These are phyloP conservation scores for Cotesia vestalis DNA, from an alignment of 1,140 invertebrate genomes.

Conservation along the genomic window DNA sequence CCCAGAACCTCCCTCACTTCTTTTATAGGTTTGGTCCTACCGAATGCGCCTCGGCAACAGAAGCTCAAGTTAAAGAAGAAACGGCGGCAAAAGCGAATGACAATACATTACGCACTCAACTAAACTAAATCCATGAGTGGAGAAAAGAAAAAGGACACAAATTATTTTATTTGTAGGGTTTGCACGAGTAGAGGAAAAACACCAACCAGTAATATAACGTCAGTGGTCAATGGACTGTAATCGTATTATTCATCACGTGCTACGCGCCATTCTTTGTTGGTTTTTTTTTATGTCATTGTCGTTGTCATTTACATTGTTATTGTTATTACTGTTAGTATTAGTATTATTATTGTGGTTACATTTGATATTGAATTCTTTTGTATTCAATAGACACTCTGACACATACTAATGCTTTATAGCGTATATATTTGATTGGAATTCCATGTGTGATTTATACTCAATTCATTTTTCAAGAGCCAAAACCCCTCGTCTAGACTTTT, in stretches of 20 bases:
- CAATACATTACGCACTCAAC: slow-evolving; percentile 18
- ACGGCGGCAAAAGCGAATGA: no score
- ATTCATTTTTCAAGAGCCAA: slow-evolving; percentile 2
- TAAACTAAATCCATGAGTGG: slow-evolving; percentile 32
- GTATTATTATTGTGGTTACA: slow-evolving; percentile 11
- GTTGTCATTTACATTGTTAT: no score
- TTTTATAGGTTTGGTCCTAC: neutral
- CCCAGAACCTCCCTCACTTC: no score
- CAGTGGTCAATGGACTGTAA: slow-evolving; percentile 46
- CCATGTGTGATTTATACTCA: slow-evolving; percentile 11
- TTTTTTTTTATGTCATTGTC: slow-evolving; percentile 19
- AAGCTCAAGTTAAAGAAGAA: no score
- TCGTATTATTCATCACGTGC: slow-evolving; percentile 43
- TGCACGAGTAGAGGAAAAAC: slow-evolving; percentile 44
- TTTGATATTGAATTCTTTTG: slow-evolving; percentile 3
- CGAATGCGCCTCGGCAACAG: no score
- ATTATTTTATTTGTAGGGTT: slow-evolving; percentile 40
- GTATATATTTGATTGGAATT: slow-evolving; percentile 14
- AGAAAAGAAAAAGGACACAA: slow-evolving; percentile 22
- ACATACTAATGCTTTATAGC: slow-evolving; percentile 1
- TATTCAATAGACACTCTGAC: slow-evolving; percentile 1
- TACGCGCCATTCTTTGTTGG: slow-evolving; percentile 26
- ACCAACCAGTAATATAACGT: slow-evolving; percentile 30
- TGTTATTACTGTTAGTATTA: no score
- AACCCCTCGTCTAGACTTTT: neutral